Evolutionary conservation across 2,888 invertebrate species (phyloP).

Genomic region (Euspilapteryx auroguttella): DNA sequence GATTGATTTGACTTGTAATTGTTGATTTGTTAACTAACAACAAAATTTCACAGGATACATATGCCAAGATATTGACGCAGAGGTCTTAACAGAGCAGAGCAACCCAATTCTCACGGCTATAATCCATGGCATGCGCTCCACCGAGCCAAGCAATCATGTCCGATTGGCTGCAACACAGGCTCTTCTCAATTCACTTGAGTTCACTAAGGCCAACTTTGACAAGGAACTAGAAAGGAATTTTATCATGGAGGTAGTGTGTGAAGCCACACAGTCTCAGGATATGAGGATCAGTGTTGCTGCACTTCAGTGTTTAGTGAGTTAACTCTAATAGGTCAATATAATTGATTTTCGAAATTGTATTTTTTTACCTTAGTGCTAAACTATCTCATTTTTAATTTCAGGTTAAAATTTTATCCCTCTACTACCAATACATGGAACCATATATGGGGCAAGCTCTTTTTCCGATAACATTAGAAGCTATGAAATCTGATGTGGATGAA

Average conservation of each 20-base stretch:
- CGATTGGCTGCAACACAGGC: slow-evolving; percentile 96
- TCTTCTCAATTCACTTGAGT: slow-evolving; percentile 95
- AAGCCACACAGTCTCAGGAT: slow-evolving; percentile 93
- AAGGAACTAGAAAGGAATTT: slow-evolving; percentile 96
- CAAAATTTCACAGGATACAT: slow-evolving; percentile 68
- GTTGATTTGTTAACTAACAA: neutral
- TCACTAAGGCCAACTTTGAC: slow-evolving; percentile 98
- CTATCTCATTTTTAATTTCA: too few relatives aligned
- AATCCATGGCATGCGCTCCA: slow-evolving; percentile 96
- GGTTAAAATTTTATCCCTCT: slow-evolving; percentile 94
- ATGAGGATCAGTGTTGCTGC: slow-evolving; percentile 94
- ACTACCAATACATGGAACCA: slow-evolving; percentile 98
- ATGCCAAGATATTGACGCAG: slow-evolving; percentile 96
- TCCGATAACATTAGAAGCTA: slow-evolving; percentile 97
- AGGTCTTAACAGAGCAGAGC: slow-evolving; percentile 87
- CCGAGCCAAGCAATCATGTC: slow-evolving; percentile 92
- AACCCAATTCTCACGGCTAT: slow-evolving; percentile 98
- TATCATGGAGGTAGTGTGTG: slow-evolving; percentile 99
- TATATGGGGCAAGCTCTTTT: slow-evolving; percentile 99
- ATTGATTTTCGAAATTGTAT: neutral
- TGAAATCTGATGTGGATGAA: slow-evolving; percentile 96
- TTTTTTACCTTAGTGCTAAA: too few relatives aligned
- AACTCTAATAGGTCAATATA: too few relatives aligned
- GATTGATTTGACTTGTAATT: too few relatives aligned
- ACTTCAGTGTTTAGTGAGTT: slow-evolving; percentile 88